Percentiles rank a stretch among this genome's conserved stretches.
Conservation (phyloP, 2,113 vertebrate species). For the Quiscalus mexicanus region DNA sequence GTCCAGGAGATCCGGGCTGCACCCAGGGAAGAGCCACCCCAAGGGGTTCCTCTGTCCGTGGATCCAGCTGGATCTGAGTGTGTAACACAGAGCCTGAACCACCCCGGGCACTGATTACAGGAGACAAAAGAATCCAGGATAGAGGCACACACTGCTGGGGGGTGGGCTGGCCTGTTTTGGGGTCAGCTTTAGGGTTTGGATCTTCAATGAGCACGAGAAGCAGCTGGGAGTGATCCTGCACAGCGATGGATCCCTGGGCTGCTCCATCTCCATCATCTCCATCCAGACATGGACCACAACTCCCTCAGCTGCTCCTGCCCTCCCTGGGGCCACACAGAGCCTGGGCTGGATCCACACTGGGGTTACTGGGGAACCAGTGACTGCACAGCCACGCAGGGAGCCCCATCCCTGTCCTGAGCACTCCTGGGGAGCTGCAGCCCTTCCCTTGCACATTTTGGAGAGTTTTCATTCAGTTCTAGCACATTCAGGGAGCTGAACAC, state of each 20-base stretch:
- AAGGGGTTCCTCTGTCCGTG: not conserved
- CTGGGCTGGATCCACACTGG: not conserved
- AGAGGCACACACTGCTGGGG: not conserved
- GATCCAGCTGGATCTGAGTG: not conserved
- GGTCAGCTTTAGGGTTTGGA: not conserved
- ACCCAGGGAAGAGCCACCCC: not conserved
- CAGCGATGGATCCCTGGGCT: not conserved
- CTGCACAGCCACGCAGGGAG: not conserved
- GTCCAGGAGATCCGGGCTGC: not conserved
- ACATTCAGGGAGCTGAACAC: not conserved
- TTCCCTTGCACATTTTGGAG: not conserved
- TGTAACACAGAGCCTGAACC: not conserved
- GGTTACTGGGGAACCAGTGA: not conserved
- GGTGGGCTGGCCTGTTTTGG: not conserved
- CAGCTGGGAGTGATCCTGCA: not conserved
- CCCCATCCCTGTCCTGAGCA: not conserved
- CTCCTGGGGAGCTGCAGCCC: not conserved
- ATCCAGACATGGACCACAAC: fast-evolving
- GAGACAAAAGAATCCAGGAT: not conserved
- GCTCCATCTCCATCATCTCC: not conserved
- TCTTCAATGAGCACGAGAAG: not conserved
- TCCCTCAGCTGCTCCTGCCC: not conserved
- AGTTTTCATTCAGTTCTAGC: not conserved
- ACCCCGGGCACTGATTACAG: fast-evolving
- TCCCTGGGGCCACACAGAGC: not conserved